Evolutionary conservation across 2,888 invertebrate species (phyloP).

Genomic region (Harpagoxenus sublaevis): DNA sequence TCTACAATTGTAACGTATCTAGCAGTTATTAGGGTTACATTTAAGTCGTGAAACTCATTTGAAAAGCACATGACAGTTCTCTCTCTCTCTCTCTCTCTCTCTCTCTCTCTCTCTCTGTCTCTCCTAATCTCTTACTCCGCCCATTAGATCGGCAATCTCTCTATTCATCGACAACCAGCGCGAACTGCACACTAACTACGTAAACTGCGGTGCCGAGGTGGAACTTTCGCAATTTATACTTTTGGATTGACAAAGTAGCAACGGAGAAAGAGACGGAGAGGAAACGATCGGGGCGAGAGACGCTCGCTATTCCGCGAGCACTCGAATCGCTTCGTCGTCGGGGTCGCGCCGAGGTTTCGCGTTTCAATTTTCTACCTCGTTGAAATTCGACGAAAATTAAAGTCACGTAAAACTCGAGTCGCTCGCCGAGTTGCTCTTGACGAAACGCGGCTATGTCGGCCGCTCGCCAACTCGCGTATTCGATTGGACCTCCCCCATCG

Average conservation of each 20-base stretch:
- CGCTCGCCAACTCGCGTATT: conserved; percentile 46
- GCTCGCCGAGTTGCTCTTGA: conserved; percentile 27
- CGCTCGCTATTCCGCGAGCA: not conserved
- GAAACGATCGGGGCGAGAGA: conserved; percentile 11
- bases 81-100: not conserved
- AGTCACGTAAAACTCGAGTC: conserved; percentile 55
- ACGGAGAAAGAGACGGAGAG: not conserved
- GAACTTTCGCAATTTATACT: conserved; percentile 57
- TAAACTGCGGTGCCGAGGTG: conserved; percentile 23
- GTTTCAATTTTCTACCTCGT: conserved; percentile 53
- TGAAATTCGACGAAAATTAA: conserved; percentile 57
- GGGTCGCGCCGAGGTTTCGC: conserved; percentile 9
- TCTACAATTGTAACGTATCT: no score
- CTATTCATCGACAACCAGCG: conserved; percentile 17
- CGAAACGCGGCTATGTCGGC: conserved; percentile 44
- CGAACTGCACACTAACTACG: conserved; percentile 37
- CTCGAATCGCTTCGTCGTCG: conserved; percentile 33
- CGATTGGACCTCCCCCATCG: conserved; percentile 4
- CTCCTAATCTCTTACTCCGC: not conserved
- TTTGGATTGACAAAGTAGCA: conserved; percentile 48
- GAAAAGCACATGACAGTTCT: not conserved
- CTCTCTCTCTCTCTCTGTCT: not conserved
- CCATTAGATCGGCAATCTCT: conserved; percentile 35
- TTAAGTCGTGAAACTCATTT: not conserved
- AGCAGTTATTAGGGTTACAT: not conserved